Evolutionary conservation across 2,797 vertebrate genomes (phyloP).

Genomic region (Pteropus rufus): DNA sequence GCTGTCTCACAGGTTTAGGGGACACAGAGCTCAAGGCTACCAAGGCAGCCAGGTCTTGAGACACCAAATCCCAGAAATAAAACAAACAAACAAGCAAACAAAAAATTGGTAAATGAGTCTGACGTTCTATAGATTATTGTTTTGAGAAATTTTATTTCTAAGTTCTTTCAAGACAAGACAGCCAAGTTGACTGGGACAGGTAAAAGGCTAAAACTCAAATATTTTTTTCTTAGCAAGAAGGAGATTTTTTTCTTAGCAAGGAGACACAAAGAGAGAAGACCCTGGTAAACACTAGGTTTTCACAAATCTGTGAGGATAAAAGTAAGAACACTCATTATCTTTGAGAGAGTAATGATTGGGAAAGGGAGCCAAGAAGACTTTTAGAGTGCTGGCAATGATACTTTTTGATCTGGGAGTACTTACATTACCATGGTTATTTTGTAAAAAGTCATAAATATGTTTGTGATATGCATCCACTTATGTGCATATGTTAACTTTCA

Average conservation of each 20-base stretch:
- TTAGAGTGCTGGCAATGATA: neutral
- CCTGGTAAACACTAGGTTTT: neutral
- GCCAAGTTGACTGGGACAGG: neutral
- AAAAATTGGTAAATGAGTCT: neutral
- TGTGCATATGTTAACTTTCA: neutral
- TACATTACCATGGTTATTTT: neutral
- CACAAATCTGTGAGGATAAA: neutral
- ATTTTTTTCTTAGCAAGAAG: neutral
- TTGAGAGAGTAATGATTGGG: neutral
- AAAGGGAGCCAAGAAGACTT: neutral
- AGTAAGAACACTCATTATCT: neutral
- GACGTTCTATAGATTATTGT: neutral
- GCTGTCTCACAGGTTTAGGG: neutral
- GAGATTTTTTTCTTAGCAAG: neutral
- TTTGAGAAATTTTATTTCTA: conserved; percentile 9
- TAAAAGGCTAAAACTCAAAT: neutral
- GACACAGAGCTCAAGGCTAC: neutral
- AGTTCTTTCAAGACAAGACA: neutral
- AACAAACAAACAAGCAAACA: neutral
- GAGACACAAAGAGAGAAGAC: neutral
- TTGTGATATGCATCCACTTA: neutral
- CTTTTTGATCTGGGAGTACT: neutral
- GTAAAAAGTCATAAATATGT: neutral
- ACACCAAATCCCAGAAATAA: neutral
- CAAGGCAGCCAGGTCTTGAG: neutral